Base-by-base conservation (phyloP, 2,113 vertebrate genomes). In the Rhizomys pruinosus region DNA sequence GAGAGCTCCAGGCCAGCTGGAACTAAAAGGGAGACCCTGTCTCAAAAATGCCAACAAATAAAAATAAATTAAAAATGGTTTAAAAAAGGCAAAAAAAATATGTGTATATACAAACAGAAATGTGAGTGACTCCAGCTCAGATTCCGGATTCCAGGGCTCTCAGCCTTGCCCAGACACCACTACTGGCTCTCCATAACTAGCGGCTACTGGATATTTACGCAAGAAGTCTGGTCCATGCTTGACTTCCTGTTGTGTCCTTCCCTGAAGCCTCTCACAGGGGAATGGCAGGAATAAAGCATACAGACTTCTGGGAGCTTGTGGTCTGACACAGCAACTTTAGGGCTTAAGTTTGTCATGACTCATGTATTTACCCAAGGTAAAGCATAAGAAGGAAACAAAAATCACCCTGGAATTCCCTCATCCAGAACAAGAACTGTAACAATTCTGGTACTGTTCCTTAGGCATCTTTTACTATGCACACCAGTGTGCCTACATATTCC, bases 311-410 rank as follows among this genome's bases (percentile, higher is more conserved):
- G 69, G 44, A 85, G 63, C 61, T 91, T 44, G 10, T 52, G 63
- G 55, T 3, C 84, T 91, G 64, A 80, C 19, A 17, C 34, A 15
- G 47, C 9, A 22, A 37, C 55, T 95, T 89, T 90, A 74, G 79
- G 91, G 8, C 1, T 39, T 66, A 78, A 32, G 57, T 57, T n/a
- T 74, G 25, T 79, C 47, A 37, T 74, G 66, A 81, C 13, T 66
- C 69, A 59, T 27, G 9, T 66, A 95, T 86, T 84, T 76, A 86
- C 27, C 69, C 32, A 90, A 84, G 37, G 39, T 81, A 89, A 91
- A 89, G 19, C 52, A 88, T 57, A 73, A 77, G 37, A 61, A 86
- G 47, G 57, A 95, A 92, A 91, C 77, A 77, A 88, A 92, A 87
- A 81, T 90, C 29, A 39, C 47, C 8, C 84, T 19, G 11, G 68